Evolutionary conservation across 2,888 invertebrate genomes (phyloP).

Genomic region (Fragum whitleyi): DNA sequence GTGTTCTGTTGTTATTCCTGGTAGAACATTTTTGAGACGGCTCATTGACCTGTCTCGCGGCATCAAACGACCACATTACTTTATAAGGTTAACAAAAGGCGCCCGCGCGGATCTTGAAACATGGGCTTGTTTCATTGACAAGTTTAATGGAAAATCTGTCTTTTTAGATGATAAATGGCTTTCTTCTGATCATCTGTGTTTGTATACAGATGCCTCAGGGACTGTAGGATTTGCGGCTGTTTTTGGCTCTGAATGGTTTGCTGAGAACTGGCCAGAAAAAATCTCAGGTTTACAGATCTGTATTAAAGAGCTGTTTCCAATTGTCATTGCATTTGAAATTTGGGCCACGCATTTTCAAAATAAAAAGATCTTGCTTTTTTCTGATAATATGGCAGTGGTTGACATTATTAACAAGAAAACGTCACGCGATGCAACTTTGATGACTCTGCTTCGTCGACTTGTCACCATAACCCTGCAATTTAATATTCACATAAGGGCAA

Average conservation of each 20-base stretch:
- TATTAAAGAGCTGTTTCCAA: slow-evolving; percentile 27
- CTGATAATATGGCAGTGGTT: slow-evolving; percentile 39
- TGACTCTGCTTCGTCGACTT: background rate
- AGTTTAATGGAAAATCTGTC: slow-evolving; percentile 54
- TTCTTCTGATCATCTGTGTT: slow-evolving; percentile 5
- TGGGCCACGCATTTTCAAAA: slow-evolving; percentile 41
- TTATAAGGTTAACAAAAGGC: slow-evolving; percentile 29
- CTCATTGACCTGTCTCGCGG: slow-evolving; percentile 46
- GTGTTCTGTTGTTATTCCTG: slow-evolving; percentile 26
- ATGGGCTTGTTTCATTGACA: slow-evolving; percentile 37
- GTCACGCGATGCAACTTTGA: slow-evolving; percentile 19
- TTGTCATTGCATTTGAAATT: slow-evolving; percentile 33
- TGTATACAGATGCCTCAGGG: slow-evolving; percentile 49
- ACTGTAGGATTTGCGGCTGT: slow-evolving; percentile 44
- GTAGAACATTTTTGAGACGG: slow-evolving; percentile 35
- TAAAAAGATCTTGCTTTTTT: slow-evolving; percentile 41
- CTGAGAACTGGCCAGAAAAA: slow-evolving; percentile 3
- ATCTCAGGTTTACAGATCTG: slow-evolving; percentile 10
- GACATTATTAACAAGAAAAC: slow-evolving; percentile 30
- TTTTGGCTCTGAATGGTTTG: slow-evolving; percentile 39
- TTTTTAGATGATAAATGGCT: slow-evolving; percentile 48
- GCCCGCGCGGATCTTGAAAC: slow-evolving; percentile 38
- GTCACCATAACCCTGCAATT: background rate
- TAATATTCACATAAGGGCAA: slow-evolving; percentile 20
- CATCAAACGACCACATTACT: background rate